Conservation (phyloP, 2,113 vertebrate species). For the Calidris pugnax region DNA sequence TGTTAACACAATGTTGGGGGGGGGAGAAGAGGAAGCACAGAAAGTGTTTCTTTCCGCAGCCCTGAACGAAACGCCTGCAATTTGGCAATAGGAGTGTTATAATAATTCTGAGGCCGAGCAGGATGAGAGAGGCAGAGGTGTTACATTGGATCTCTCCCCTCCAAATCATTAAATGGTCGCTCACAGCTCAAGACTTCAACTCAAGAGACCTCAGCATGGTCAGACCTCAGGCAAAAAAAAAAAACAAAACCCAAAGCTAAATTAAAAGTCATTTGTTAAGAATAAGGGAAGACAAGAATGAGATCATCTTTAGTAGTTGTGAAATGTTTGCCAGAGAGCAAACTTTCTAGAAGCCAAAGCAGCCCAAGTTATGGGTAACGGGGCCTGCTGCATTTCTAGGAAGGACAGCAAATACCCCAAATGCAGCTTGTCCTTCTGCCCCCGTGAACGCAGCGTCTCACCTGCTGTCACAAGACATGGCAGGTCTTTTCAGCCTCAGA, state of each 20-base stretch:
- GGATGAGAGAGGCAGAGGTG: not conserved
- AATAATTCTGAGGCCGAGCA: not conserved
- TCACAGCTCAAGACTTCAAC: not conserved
- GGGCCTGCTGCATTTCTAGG: not conserved
- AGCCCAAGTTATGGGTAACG: not conserved
- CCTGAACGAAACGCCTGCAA: not conserved
- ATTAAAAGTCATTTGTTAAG: not conserved
- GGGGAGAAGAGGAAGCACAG: not conserved
- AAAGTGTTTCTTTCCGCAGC: not conserved
- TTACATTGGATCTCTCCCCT: not conserved
- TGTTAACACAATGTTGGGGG: not conserved
- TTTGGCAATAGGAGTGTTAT: not conserved
- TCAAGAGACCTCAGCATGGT: not conserved
- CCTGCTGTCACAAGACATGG: not conserved
- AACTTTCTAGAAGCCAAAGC: not conserved
- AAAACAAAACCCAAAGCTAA: not conserved
- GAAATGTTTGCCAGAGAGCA: not conserved
- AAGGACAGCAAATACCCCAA: not conserved
- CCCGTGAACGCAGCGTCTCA: not conserved
- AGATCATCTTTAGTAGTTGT: not conserved
- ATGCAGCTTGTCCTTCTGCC: not conserved
- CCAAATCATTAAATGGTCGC: not conserved
- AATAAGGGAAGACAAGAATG: not conserved
- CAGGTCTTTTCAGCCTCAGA: not conserved
- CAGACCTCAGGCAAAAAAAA: not conserved